Percentiles rank a stretch among this genome's conserved stretches.
Evolutionary conservation across 2,113 vertebrate genomes (phyloP).

Genomic region (Festucalex cinctus): DNA sequence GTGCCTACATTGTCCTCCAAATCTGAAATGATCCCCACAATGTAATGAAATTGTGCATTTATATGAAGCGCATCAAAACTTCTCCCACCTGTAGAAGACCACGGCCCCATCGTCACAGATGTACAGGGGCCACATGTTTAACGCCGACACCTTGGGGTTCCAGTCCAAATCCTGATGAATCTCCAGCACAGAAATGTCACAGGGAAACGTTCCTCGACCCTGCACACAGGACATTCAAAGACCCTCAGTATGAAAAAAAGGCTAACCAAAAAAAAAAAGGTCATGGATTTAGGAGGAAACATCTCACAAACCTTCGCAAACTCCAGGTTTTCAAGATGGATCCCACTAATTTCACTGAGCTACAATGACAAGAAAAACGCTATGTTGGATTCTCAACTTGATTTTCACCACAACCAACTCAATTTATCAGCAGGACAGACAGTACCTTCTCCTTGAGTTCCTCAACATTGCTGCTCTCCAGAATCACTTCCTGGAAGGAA

Average conservation of each 20-base stretch:
- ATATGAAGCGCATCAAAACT: not conserved
- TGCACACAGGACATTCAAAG: slow-evolving; percentile 45
- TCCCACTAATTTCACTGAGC: slow-evolving; percentile 87
- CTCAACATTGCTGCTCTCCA: slow-evolving; percentile 94
- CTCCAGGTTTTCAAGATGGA: slow-evolving; percentile 89
- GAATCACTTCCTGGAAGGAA: slow-evolving; percentile 89
- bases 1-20: not conserved
- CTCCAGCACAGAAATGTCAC: slow-evolving; percentile 96
- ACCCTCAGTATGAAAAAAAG: not conserved
- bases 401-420: not conserved
- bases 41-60: not conserved
- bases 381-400: not conserved
- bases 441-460: slow-evolving; percentile 92
- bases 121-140: slow-evolving; percentile 98
- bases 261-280: not conserved
- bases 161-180: slow-evolving; percentile 98
- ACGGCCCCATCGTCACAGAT: slow-evolving; percentile 98
- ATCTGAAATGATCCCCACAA: not conserved
- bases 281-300: not conserved
- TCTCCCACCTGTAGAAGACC: slow-evolving; percentile 93
- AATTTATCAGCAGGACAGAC: not conserved
- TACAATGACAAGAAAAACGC: slow-evolving; percentile 59
- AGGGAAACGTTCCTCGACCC: slow-evolving; percentile 97
- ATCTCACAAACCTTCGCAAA: slow-evolving; percentile 88
- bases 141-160: slow-evolving; percentile 96